Evolutionary conservation across 1,140 invertebrate species (phyloP).

Genomic region (Fopius arisanus): DNA sequence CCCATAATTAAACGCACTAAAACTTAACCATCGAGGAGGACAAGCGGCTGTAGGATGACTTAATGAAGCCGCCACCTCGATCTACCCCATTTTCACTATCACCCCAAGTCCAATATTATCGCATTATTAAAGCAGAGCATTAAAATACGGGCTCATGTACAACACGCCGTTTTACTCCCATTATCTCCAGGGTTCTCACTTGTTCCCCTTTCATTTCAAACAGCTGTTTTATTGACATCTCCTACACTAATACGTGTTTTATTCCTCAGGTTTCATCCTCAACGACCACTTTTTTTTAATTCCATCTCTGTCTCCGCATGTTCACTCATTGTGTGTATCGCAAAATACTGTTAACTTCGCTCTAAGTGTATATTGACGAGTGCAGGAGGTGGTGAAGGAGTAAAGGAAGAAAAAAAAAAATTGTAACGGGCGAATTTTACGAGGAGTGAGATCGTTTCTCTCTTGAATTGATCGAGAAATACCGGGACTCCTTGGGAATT

Average conservation of each 20-base stretch:
- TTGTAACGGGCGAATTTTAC: slow-evolving; percentile 26
- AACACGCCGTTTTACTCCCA: not conserved
- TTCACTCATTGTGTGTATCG: slow-evolving; percentile 33
- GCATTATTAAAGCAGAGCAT: slow-evolving; percentile 48
- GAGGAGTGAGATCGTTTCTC: slow-evolving; percentile 30
- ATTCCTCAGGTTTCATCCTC: slow-evolving; percentile 12
- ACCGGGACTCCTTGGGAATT: slow-evolving; percentile 30
- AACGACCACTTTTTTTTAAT: slow-evolving; percentile 1
- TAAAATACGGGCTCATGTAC: slow-evolving; percentile 43
- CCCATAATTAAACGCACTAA: slow-evolving; percentile 56
- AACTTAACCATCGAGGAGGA: slow-evolving; percentile 46
- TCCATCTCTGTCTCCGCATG: not conserved
- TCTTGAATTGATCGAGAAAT: slow-evolving; percentile 15
- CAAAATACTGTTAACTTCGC: slow-evolving; percentile 43
- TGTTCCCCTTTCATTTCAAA: not conserved
- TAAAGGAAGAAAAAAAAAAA: slow-evolving; percentile 7
- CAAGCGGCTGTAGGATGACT: slow-evolving; percentile 44
- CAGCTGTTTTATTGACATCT: not conserved
- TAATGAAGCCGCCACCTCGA: slow-evolving; percentile 44
- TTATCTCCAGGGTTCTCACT: slow-evolving; percentile 36
- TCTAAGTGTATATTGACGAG: not conserved
- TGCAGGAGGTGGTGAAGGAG: not conserved
- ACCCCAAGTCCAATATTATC: slow-evolving; percentile 34
- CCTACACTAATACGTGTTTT: not conserved
- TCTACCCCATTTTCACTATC: slow-evolving; percentile 21